A percentile compares a stretch with the other conserved stretches of the same genome.
These are phyloP conservation scores for Baccha elongata DNA, from an alignment of 2,888 invertebrate genomes.

Conservation along the genomic window DNA sequence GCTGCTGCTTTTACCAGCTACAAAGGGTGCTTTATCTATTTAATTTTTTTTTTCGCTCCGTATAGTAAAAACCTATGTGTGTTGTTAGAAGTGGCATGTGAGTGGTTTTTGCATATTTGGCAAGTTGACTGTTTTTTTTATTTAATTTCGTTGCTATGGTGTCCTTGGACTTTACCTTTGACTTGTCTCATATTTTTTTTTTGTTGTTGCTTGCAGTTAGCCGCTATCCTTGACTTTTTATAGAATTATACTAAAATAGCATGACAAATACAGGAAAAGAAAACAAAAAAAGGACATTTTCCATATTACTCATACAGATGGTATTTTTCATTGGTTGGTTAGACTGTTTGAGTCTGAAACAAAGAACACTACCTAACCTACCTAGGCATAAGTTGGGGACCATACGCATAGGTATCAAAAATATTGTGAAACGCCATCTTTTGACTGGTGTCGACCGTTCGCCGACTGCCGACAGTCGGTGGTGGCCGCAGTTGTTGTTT, in stretches of 20 bases:
- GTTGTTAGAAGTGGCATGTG: slow-evolving; percentile 37
- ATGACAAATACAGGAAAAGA: slow-evolving; percentile 9
- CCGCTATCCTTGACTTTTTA: slow-evolving; percentile 57
- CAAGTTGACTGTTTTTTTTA: slow-evolving; percentile 26
- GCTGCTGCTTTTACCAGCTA: slow-evolving; percentile 34
- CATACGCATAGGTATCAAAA: slow-evolving; percentile 64
- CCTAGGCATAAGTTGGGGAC: slow-evolving; percentile 18
- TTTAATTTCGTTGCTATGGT: neutral
- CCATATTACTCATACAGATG: slow-evolving; percentile 64
- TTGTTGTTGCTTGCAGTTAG: neutral
- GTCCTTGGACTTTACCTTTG: slow-evolving; percentile 67
- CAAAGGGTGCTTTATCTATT: slow-evolving; percentile 16
- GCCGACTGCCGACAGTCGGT: neutral
- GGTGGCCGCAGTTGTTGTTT: slow-evolving; percentile 56
- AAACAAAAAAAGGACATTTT: slow-evolving; percentile 47
- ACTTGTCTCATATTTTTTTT: slow-evolving; percentile 34
- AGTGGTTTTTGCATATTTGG: slow-evolving; percentile 50
- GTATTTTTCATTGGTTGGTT: slow-evolving; percentile 14
- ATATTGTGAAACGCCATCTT: slow-evolving; percentile 62
- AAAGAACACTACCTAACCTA: neutral
- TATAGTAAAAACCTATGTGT: neutral
- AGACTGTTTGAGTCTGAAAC: neutral
- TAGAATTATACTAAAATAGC: slow-evolving; percentile 51
- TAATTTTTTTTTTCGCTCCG: slow-evolving; percentile 3
- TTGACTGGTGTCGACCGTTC: slow-evolving; percentile 32